phyloP scores from a whole-genome alignment of 2,888 invertebrate species.

The Drosophila infuscata region DNA sequence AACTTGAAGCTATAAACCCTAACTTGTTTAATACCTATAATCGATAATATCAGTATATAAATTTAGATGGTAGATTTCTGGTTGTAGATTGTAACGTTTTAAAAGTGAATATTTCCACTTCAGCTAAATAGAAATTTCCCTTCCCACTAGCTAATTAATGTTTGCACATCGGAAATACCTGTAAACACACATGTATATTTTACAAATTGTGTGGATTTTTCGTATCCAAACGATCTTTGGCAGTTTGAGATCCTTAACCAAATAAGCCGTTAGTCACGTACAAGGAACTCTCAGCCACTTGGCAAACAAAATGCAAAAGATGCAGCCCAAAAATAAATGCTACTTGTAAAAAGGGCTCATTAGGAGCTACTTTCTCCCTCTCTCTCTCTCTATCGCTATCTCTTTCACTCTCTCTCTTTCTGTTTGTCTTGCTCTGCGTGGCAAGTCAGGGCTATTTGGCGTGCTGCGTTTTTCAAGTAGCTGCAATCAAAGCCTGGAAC shows the following conservation, averaged over 20 bases:
- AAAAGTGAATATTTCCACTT: not conserved
- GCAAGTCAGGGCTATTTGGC: conserved; percentile 30
- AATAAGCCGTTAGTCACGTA: conserved; percentile 68
- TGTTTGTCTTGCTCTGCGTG: not conserved
- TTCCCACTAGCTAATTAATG: not conserved
- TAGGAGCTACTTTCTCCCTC: conserved; percentile 33
- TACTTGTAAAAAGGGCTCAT: conserved; percentile 63
- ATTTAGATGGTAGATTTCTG: not conserved
- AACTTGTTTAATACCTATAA: not conserved
- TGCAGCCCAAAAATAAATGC: conserved; percentile 71
- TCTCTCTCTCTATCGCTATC: not conserved
- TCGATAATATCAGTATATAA: not conserved
- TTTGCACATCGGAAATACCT: not conserved
- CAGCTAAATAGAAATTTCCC: not conserved
- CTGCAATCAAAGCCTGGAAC: conserved; percentile 68
- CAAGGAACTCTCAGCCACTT: conserved; percentile 35
- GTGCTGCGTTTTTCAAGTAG: conserved; percentile 66
- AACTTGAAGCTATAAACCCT: not conserved
- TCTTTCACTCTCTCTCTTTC: not conserved
- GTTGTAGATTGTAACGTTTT: not conserved
- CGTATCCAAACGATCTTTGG: conserved; percentile 27
- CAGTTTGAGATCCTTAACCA: conserved; percentile 42
- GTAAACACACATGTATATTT: conserved; percentile 1
- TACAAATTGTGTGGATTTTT: conserved; percentile 18
- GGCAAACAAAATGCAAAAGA: conserved; percentile 52